These are phyloP conservation scores for Lates calcarifer DNA, from an alignment of 2,113 vertebrate genomes.

Conservation along the genomic window DNA sequence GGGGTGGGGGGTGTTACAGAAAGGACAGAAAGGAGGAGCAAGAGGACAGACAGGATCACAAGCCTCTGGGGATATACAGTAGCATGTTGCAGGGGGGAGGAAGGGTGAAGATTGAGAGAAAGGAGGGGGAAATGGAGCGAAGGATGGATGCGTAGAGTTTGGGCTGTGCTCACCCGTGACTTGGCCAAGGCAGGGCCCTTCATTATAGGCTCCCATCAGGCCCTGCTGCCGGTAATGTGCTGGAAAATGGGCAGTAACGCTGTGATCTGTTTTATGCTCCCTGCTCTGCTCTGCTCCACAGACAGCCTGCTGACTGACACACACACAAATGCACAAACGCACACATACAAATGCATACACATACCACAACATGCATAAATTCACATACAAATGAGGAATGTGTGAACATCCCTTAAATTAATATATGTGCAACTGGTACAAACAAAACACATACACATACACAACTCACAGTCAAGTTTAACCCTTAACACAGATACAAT, in stretches of 20 bases:
- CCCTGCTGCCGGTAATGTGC: slow-evolving; percentile 77
- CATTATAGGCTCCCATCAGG: slow-evolving; percentile 78
- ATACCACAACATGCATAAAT: not conserved
- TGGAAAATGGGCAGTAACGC: slow-evolving; percentile 78
- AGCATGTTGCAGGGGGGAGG: slow-evolving; percentile 19
- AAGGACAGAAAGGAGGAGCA: slow-evolving; percentile 33
- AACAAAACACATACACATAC: slow-evolving; percentile 23
- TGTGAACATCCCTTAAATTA: slow-evolving; percentile 5
- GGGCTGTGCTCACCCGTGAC: slow-evolving; percentile 74
- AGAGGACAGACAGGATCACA: slow-evolving; percentile 43
- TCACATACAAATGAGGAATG: not conserved
- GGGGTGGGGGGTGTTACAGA: too few relatives aligned
- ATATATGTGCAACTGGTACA: not conserved
- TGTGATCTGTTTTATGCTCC: slow-evolving; percentile 76
- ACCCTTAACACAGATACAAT: slow-evolving; percentile 4
- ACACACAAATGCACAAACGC: slow-evolving; percentile 20
- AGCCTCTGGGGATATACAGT: slow-evolving; percentile 48
- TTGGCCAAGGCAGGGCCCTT: slow-evolving; percentile 71
- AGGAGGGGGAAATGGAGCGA: slow-evolving; percentile 47
- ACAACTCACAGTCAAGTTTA: slow-evolving; percentile 2
- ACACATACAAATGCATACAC: slow-evolving; percentile 3
- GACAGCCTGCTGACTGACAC: slow-evolving; percentile 41
- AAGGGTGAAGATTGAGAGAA: slow-evolving; percentile 20
- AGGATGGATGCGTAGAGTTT: slow-evolving; percentile 69
- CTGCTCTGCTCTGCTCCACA: slow-evolving; percentile 53